Base-by-base conservation (phyloP, 2,797 vertebrate genomes). In the Apogon hyalosoma region DNA sequence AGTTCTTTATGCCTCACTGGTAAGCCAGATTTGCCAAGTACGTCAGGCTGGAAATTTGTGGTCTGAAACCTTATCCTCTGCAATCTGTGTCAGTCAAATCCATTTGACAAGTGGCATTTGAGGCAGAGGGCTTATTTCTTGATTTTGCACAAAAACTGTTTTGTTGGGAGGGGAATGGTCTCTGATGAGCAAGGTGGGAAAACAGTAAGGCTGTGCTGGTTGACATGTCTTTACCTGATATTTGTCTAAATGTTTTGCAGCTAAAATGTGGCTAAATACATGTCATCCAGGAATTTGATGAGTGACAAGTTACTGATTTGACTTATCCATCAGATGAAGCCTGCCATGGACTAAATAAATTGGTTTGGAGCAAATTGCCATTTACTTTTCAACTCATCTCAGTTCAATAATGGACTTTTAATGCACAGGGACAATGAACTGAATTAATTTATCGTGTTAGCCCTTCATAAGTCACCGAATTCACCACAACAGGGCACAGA, bases 21-120 rank as follows among this genome's bases (percentile, higher is more conserved):
- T 94, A 94, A 94, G 75, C 93, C 91, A 91, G 91, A 93, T 94
- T 94, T 94, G 86, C 90, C 60, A 61, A 90, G 86, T 83, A 88
- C 74, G 87, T 91, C 85, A 75, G 79, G 82, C 87, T 80, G 71
- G 83, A 91, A 90, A 92, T 92, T 77, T 91, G 88, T 71, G 82
- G 84, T 83, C 90, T 90, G 86, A 92, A 93, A 92, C 86, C 80
- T 89, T 94, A 93, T 94, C 92, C 93, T 89, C 88, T 71, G 72
- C 89, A 92, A 94, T 93, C 90, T 93, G 85, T 89, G 92, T 92
- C 93, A 91, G 83, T 94, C 91, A 93, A 88, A 93, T 82, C 75
- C 62, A 71, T 89, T 80, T 90, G 90, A 91, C 87, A 86, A 88
- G 84, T 87, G 88, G 77, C 87, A 82, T 89, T 83, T 72, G 57